Percentiles rank a stretch among this genome's conserved stretches.
Conservation (phyloP, 2,797 vertebrate genomes). For the Lutjanus argentimaculatus region DNA sequence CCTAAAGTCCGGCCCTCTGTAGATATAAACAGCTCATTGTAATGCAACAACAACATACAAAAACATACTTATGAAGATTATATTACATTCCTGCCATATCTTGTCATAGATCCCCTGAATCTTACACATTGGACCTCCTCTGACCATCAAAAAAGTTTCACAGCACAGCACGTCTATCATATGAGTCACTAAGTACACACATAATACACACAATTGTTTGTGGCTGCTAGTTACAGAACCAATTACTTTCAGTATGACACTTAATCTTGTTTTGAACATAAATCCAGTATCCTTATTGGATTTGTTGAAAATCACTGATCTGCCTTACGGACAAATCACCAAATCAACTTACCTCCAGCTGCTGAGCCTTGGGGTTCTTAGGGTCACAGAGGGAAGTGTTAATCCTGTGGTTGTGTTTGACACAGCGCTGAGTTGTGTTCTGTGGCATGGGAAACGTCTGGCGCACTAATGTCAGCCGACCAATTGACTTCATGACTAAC, state of each 20-base stretch:
- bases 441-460: conserved; percentile 97
- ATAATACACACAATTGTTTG: not conserved
- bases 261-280: not conserved
- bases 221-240: not conserved
- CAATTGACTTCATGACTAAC: conserved; percentile 97
- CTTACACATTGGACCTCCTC: no score
- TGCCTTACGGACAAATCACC: not conserved
- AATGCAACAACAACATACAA: no score
- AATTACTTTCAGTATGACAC: conserved; percentile 9
- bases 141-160: not conserved
- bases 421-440: conserved; percentile 95
- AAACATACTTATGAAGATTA: no score
- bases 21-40: no score
- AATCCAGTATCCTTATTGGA: not conserved
- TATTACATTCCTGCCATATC: no score
- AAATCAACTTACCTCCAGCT: conserved; percentile 91
- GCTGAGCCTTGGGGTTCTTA: conserved; percentile 94
- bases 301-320: conserved; percentile 1
- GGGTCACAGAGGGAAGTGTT: conserved; percentile 97
- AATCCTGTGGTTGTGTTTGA: conserved; percentile 96
- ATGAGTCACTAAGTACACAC: not conserved
- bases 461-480: conserved; percentile 95
- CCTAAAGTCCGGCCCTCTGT: no score
- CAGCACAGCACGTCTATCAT: not conserved
- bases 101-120: no score